Evolutionary conservation across 2,888 invertebrate species (phyloP), one percentile per base, ranked within the genome.

Genomic region (Sesia bembeciformis): DNA sequence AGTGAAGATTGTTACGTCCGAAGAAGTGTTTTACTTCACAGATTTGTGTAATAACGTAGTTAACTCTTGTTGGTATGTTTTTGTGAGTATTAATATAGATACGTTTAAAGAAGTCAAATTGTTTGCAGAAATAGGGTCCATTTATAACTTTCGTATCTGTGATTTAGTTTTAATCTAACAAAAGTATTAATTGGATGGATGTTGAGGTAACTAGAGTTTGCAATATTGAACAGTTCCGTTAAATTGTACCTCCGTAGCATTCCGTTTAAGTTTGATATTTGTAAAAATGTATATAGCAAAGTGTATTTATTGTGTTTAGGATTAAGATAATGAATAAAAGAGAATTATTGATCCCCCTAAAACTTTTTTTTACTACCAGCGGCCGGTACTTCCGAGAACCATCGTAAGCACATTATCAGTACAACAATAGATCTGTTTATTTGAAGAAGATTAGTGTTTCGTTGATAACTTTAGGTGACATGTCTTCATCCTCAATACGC

Each of bases 291-390:
- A 85, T 77, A 84, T 84, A 84, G 52, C 50, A 82, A 84, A 82
- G 81, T 80, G 74, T 77, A 87, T 86, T 86, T 87, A 86, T 86
- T 87, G 68, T 78, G 72, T 57, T 56, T 78, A 82, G 70, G 66
- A 64, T 75, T 80, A 81, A 70, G 72, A 65, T 74, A 70, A 75
- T 65, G 60, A 72, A 72, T 70, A 68, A 76, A 83, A 79, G 72
- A 73, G 74, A 76, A 75, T 60, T 78, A 78, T 78, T 79, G 78
- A 78, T 76, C 73, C 74, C 63, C 68, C 58, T 66, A 62, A 73
- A 70, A 64, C 62, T 62, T 70, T 65, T 68, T 67, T 80, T 79
- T 81, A 64, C 23, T 23, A 23, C 23, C 23, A 1, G 23, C 23
- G 23, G 23, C 23, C 23, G 23, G 23, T 23, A 2, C 23, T 23